A percentile compares a stretch with the other conserved stretches of the same genome.
Evolutionary conservation across 2,113 vertebrate species (phyloP).

Genomic region (Sapayoa aenigma): DNA sequence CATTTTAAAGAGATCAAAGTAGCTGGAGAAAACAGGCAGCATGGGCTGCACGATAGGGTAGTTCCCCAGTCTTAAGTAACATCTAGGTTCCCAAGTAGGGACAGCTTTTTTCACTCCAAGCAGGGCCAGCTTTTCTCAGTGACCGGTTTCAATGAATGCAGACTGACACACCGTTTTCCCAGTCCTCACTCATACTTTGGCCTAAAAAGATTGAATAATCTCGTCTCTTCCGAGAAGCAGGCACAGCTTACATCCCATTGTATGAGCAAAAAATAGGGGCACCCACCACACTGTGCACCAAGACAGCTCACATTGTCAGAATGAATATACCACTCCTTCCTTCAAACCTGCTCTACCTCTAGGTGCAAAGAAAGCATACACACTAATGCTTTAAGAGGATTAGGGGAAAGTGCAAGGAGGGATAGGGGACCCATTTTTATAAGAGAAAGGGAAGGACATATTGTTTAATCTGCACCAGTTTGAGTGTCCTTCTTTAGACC

Average conservation of each 20-base stretch:
- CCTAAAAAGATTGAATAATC: not conserved
- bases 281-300: not conserved
- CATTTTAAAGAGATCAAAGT: not conserved
- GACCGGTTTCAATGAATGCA: not conserved
- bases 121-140: not conserved
- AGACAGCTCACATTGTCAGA: not conserved
- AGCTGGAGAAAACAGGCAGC: not conserved
- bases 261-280: not conserved
- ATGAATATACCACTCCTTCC: not conserved
- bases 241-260: not conserved
- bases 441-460: not conserved
- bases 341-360: not conserved
- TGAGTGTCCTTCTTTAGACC: not conserved
- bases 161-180: not conserved
- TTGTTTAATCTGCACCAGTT: not conserved
- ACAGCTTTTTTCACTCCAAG: not conserved
- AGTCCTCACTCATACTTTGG: not conserved
- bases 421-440: not conserved
- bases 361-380: not conserved
- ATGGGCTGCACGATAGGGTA: not conserved
- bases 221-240: not conserved
- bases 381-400: not conserved
- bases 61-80: not conserved
- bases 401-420: not conserved
- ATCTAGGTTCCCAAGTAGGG: not conserved